Evolutionary conservation across 2,797 vertebrate species (phyloP).

Genomic region (Hephaestus fuliginosus): DNA sequence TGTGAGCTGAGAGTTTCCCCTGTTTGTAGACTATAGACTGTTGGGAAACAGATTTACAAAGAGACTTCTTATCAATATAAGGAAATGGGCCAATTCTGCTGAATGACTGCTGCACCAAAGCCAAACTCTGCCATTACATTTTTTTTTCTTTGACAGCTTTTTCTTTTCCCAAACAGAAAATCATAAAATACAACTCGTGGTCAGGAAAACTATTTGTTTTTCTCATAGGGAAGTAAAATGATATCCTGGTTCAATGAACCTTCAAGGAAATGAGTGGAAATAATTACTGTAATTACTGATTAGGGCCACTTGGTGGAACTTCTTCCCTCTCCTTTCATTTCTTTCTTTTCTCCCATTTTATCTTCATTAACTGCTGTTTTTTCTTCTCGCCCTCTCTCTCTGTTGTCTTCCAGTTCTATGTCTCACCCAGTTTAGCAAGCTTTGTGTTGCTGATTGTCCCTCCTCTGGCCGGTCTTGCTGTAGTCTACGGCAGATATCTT

Average conservation of each 20-base stretch:
- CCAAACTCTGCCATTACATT: background rate
- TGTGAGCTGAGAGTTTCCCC: conserved; percentile 3
- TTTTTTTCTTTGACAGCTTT: background rate
- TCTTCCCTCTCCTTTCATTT: background rate
- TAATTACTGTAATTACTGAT: conserved; percentile 8
- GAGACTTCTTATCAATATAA: background rate
- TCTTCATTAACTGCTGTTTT: background rate
- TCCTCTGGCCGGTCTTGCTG: conserved; percentile 89
- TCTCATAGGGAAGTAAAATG: conserved; percentile 27
- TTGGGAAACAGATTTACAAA: conserved; percentile 35
- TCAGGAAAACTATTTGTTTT: background rate
- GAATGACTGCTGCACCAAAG: background rate
- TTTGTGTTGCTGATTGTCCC: conserved; percentile 95
- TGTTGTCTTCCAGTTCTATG: conserved; percentile 89
- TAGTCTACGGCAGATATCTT: conserved; percentile 93
- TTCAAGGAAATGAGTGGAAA: conserved; percentile 12
- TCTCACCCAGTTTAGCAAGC: conserved; percentile 92
- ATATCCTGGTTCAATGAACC: background rate
- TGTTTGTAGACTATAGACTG: background rate
- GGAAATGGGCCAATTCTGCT: conserved; percentile 2
- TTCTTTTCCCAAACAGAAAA: background rate
- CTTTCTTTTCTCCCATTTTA: background rate
- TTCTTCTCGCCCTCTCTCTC: background rate
- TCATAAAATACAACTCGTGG: background rate
- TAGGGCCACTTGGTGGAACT: background rate